Percentiles rank a stretch among this genome's conserved stretches.
Evolutionary conservation across 1,140 invertebrate genomes (phyloP).

Genomic region (Tenebrio molitor): DNA sequence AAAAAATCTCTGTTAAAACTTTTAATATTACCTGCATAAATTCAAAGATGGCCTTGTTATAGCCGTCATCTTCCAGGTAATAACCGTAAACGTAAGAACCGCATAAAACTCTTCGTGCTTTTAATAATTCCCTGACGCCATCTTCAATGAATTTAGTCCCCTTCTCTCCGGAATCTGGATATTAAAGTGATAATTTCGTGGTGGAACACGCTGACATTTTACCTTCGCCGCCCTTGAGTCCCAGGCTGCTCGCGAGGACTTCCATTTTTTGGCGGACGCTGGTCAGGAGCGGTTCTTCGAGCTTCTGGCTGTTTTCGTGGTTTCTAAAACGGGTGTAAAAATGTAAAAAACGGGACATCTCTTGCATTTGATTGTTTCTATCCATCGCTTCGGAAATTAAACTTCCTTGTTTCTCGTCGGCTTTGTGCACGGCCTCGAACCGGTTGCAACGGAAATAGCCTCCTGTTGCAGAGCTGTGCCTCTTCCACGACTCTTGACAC

Average conservation of each 20-base stretch:
- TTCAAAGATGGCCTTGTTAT: slow-evolving; percentile 80
- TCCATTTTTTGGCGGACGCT: slow-evolving; percentile 77
- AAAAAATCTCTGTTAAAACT: slow-evolving; percentile 11
- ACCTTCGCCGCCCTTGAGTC: slow-evolving; percentile 64
- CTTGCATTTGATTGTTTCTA: slow-evolving; percentile 74
- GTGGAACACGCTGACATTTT: slow-evolving; percentile 17
- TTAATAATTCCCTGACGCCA: slow-evolving; percentile 75
- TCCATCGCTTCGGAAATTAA: slow-evolving; percentile 74
- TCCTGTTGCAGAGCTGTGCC: slow-evolving; percentile 79
- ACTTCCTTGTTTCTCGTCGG: slow-evolving; percentile 74
- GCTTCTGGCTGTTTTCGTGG: slow-evolving; percentile 75
- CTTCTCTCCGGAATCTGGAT: slow-evolving; percentile 64
- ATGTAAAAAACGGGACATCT: slow-evolving; percentile 77
- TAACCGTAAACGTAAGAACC: slow-evolving; percentile 80
- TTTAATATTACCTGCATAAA: slow-evolving; percentile 75
- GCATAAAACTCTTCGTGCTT: slow-evolving; percentile 75
- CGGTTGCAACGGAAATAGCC: slow-evolving; percentile 83
- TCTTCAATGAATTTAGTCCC: slow-evolving; percentile 75
- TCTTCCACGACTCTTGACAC: slow-evolving; percentile 82
- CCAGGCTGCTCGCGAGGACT: slow-evolving; percentile 69
- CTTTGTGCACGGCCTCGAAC: slow-evolving; percentile 77
- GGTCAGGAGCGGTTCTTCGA: slow-evolving; percentile 75
- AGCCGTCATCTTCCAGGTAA: slow-evolving; percentile 76
- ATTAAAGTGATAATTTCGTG: slow-evolving; percentile 11
- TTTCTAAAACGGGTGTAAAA: slow-evolving; percentile 79